phyloP scores from a whole-genome alignment of 1,140 invertebrate species.

The Philaenus spumarius region DNA sequence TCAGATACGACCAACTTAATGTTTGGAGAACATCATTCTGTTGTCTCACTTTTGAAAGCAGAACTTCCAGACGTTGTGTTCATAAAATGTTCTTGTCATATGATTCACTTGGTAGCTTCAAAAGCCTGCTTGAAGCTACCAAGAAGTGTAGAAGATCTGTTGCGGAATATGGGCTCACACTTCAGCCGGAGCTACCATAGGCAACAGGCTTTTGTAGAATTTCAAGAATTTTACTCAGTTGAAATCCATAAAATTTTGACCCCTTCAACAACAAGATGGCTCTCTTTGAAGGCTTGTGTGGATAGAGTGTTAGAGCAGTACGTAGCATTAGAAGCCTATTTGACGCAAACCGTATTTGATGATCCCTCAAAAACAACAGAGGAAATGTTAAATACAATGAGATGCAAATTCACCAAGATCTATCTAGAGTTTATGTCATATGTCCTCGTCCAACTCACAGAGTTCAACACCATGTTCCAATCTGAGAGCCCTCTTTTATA shows the following conservation, averaged over 20 bases:
- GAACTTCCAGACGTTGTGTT: no score
- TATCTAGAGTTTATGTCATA: constrained; percentile 36
- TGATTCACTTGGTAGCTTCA: constrained; percentile 31
- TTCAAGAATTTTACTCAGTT: constrained; percentile 35
- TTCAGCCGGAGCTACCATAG: constrained; percentile 34
- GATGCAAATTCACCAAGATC: constrained; percentile 31
- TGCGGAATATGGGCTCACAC: constrained; percentile 31
- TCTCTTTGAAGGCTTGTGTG: constrained; percentile 37
- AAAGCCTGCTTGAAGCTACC: constrained; percentile 35
- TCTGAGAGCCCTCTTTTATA: constrained; percentile 30
- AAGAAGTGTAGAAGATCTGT: constrained; percentile 29
- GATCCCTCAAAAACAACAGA: constrained; percentile 36
- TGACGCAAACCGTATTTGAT: constrained; percentile 29
- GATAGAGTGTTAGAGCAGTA: constrained; percentile 35
- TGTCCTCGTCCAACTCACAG: constrained; percentile 27
- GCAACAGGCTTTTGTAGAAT: constrained; percentile 33
- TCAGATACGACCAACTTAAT: no score
- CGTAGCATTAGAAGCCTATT: constrained; percentile 33
- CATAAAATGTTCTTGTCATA: constrained; percentile 37
- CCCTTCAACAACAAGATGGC: constrained; percentile 34
- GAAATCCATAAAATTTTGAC: constrained; percentile 36
- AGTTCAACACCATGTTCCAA: constrained; percentile 36
- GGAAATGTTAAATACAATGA: constrained; percentile 33
- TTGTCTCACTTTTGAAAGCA: no score
- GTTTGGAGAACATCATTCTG: no score